A percentile compares a stretch with the other conserved stretches of the same genome.
Conservation (phyloP, 2,113 vertebrate species). For the Typhlomys cinereus region DNA sequence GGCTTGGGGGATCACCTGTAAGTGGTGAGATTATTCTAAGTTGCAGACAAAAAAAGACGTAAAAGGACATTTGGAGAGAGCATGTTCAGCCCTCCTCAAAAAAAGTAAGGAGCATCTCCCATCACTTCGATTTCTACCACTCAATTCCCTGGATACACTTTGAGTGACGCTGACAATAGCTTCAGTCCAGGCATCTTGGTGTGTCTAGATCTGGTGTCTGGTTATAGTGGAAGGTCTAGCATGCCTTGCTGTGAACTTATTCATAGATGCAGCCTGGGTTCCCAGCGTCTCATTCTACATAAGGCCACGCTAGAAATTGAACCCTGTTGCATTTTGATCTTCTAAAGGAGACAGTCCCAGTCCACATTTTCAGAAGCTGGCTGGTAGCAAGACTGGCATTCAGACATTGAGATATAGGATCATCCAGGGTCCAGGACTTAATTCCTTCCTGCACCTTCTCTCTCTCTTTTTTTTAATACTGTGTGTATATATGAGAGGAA, state of each 20-base stretch:
- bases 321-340: not conserved
- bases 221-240: not conserved
- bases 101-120: not conserved
- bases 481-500: too few relatives aligned
- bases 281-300: too few relatives aligned
- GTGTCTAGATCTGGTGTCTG: not conserved
- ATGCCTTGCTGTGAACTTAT: not conserved
- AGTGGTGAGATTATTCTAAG: slow-evolving; percentile 57
- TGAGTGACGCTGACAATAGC: not conserved
- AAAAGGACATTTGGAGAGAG: slow-evolving; percentile 34
- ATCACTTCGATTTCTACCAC: not conserved
- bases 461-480: too few relatives aligned
- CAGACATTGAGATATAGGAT: too few relatives aligned
- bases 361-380: not conserved
- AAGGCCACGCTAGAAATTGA: not conserved
- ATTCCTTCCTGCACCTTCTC: too few relatives aligned
- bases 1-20: not conserved
- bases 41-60: slow-evolving; percentile 54
- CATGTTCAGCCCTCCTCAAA: not conserved
- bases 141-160: not conserved
- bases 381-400: not conserved
- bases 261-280: not conserved
- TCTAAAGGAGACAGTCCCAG: slow-evolving; percentile 16
- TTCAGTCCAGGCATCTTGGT: not conserved
- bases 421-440: too few relatives aligned